Evolutionary conservation across 2,888 invertebrate species (phyloP), one percentile per base, ranked within the genome.

Genomic region (Caenorhabditis sp.): DNA sequence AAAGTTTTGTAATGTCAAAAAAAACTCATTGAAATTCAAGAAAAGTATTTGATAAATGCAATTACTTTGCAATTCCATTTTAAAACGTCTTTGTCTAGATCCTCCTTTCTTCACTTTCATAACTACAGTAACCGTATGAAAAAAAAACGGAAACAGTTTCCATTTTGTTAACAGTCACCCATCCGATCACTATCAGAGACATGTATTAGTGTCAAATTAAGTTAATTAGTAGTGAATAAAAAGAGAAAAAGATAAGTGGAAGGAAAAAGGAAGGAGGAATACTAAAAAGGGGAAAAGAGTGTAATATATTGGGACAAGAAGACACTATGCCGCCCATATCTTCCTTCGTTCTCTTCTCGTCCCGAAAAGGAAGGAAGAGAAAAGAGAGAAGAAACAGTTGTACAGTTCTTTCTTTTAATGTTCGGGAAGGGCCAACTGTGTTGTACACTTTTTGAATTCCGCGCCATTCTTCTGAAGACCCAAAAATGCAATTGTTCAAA

Each of bases 201-300:
- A 28, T 61, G 31, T 47, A 66, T 75, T 75, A 64, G 75, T 66
- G 75, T 75, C 75, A 64, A 74, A 64, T 74, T 74, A 74, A 75
- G 56, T 66, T 47, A 75, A 75, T 66, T 75, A 66, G 66, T 59
- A 61, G 38, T 58, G 35, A 59, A 70, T 58, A 72, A 72, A 49
- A 72, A 61, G 24, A 35, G 22, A 72, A 59, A 61, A n/a, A 59
- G 22, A 49, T 59, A 59, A 47, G 31, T 51, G 35, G 26, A 56
- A 59, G 28, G 59, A 49, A 35, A n/a, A 31, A 51, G 51, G 35
- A 38, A 38, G 61, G 38, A 58, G 47, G 49, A 72, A 72, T 72
- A 72, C 59, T 72, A 72, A 72, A 72, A 72, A 72, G 68, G 49
- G 49, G 19, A 51, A 64, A 35, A 70, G 44, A 47, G 72, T 72